phyloP scores from a whole-genome alignment of 2,888 invertebrate genomes.

The Spodoptera littoralis region DNA sequence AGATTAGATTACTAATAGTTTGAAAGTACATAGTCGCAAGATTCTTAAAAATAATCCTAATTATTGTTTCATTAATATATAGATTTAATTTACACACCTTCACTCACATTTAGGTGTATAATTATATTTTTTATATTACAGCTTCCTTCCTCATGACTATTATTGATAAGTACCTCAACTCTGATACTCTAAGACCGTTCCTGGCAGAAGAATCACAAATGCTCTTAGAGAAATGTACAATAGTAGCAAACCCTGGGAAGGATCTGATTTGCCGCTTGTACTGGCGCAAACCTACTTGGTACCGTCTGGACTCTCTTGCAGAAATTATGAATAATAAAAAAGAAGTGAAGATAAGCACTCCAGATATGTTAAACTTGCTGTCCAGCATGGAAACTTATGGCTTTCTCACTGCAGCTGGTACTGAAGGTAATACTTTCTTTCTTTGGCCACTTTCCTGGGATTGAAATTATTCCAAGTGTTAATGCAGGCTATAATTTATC shows the following conservation, averaged over 20 bases:
- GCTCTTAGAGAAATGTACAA: slow-evolving; percentile 63
- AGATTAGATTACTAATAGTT: no score
- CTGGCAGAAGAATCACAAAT: slow-evolving; percentile 62
- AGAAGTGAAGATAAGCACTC: slow-evolving; percentile 23
- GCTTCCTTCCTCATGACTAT: slow-evolving; percentile 74
- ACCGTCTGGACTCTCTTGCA: slow-evolving; percentile 62
- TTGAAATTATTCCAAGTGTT: no score
- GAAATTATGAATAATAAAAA: slow-evolving; percentile 57
- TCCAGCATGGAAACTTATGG: slow-evolving; percentile 64
- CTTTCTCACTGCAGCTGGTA: slow-evolving; percentile 59
- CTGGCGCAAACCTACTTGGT: slow-evolving; percentile 80
- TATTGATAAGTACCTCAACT: slow-evolving; percentile 70
- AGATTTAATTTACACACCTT: no score
- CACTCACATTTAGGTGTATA: not conserved
- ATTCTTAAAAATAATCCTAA: no score
- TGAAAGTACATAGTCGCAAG: no score
- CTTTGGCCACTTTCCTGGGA: no score
- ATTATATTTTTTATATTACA: slow-evolving; percentile 47
- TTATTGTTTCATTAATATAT: no score
- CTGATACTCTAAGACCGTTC: slow-evolving; percentile 63
- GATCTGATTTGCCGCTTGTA: slow-evolving; percentile 77
- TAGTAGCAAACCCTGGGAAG: slow-evolving; percentile 68
- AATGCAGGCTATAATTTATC: no score
- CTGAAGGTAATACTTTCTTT: slow-evolving; percentile 41
- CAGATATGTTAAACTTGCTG: slow-evolving; percentile 59